A percentile compares a stretch with the other conserved stretches of the same genome.
Conservation (phyloP, 2,797 vertebrate genomes). For the Mastacembelus armatus region DNA sequence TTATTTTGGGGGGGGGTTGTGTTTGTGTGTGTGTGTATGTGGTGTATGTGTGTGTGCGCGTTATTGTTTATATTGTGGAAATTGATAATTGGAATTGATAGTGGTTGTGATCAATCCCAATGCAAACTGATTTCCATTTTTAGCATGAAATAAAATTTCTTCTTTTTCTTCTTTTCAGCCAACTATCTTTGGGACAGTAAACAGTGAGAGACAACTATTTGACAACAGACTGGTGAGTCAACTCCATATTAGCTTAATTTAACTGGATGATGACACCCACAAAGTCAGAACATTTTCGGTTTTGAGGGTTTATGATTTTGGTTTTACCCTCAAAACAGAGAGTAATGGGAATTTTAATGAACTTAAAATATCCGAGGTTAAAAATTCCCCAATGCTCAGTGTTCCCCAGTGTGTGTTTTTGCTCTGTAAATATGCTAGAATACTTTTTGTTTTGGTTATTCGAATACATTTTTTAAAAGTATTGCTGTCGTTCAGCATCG, state of each 20-base stretch:
- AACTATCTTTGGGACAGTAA: conserved; percentile 31
- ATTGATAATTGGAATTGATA: no score
- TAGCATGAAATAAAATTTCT: conserved; percentile 1
- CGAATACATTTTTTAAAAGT: neutral
- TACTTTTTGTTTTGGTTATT: neutral
- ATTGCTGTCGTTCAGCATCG: neutral
- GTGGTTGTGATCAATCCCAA: neutral
- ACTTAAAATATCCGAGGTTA: conserved; percentile 16
- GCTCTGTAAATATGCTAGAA: conserved; percentile 15
- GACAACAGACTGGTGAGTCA: conserved; percentile 56
- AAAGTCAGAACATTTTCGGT: conserved; percentile 11
- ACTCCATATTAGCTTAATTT: neutral
- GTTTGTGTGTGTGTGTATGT: no score
- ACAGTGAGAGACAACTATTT: conserved; percentile 25
- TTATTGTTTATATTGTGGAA: no score
- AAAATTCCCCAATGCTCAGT: conserved; percentile 23
- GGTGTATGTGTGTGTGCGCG: no score
- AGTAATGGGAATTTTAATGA: conserved; percentile 16
- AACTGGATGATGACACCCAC: neutral
- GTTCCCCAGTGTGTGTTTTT: neutral
- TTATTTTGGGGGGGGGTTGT: no score
- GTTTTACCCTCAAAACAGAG: conserved; percentile 22
- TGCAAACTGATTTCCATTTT: neutral
- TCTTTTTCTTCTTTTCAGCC: conserved; percentile 32
- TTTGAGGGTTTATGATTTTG: neutral